Percentiles rank a stretch among this genome's conserved stretches.
phyloP scores from a whole-genome alignment of 1,140 invertebrate genomes.

The Pantala flavescens region DNA sequence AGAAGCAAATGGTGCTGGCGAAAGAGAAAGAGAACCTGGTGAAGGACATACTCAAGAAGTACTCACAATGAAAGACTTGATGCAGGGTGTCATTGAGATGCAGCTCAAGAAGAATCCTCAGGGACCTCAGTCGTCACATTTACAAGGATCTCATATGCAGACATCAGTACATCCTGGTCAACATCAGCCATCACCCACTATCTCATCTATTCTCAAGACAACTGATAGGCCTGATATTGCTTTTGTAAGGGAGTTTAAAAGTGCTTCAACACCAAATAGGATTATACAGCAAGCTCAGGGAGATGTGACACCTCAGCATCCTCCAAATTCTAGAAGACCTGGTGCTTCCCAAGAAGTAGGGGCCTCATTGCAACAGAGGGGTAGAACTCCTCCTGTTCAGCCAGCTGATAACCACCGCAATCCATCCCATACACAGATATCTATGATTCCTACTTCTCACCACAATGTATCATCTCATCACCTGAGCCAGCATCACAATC shows the following conservation, averaged over 20 bases:
- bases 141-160: not conserved
- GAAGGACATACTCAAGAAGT: constrained; percentile 21
- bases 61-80: constrained; percentile 61
- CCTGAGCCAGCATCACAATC: constrained; percentile 1
- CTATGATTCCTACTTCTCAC: not conserved
- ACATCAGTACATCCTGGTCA: not conserved
- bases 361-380: not conserved
- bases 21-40: constrained; percentile 27
- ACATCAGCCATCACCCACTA: constrained; percentile 41
- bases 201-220: constrained; percentile 52
- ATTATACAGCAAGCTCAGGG: not conserved
- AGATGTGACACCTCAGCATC: not conserved
- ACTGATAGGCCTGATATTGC: constrained; percentile 38
- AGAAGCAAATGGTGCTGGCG: constrained; percentile 21
- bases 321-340: not conserved
- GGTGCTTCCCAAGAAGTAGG: not conserved
- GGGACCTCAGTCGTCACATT: constrained; percentile 14
- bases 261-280: not conserved
- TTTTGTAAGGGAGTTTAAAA: constrained; percentile 39
- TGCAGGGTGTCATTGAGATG: constrained; percentile 63
- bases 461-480: not conserved
- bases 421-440: not conserved
- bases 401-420: not conserved
- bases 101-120: constrained; percentile 53
- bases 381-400: not conserved